Evolutionary conservation across 2,113 vertebrate genomes (phyloP).

Genomic region (Muntiacus muntjak): DNA sequence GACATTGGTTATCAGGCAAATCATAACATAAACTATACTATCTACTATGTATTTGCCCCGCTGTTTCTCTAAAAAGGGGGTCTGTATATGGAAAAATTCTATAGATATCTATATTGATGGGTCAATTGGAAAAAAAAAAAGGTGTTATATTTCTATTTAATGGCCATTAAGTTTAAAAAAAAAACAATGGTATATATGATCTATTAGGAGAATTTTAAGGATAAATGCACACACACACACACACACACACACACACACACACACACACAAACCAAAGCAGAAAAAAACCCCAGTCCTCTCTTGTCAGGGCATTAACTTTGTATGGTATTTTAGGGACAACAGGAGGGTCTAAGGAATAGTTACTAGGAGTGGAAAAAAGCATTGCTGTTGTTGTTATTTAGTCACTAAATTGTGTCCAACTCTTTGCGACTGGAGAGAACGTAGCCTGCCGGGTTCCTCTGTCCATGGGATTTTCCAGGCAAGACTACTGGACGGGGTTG

Average conservation of each 20-base stretch:
- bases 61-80: not conserved
- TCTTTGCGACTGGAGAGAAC: not conserved
- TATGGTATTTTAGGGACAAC: not conserved
- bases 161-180: not conserved
- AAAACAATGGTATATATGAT: not conserved
- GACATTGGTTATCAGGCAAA: slow-evolving; percentile 12
- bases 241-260: not conserved
- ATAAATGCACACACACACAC: not conserved
- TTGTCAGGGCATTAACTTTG: not conserved
- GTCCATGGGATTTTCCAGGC: not conserved
- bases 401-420: not conserved
- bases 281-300: not conserved
- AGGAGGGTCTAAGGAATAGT: not conserved
- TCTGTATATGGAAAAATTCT: not conserved
- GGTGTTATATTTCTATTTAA: not conserved
- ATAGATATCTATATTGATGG: not conserved
- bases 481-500: not conserved
- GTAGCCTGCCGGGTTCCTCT: not conserved
- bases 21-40: not conserved
- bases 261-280: not conserved
- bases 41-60: not conserved
- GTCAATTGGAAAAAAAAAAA: not conserved
- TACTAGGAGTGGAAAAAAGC: not conserved
- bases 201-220: not conserved
- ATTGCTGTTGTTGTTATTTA: not conserved